These are phyloP conservation scores for Eupeodes luniger DNA, from an alignment of 2,888 invertebrate species.

Conservation along the genomic window DNA sequence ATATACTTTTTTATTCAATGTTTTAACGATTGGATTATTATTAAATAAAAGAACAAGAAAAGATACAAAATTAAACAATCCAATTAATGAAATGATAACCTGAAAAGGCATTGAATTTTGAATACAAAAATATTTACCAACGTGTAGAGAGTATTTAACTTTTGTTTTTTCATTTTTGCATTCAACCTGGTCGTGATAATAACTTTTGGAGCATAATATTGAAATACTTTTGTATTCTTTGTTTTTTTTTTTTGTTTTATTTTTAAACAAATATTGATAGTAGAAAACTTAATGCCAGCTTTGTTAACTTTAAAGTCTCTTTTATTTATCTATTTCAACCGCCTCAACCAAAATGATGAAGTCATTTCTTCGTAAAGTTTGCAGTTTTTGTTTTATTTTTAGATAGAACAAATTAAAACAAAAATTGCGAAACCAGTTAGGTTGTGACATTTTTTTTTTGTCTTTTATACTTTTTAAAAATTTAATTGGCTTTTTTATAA, in stretches of 20 bases:
- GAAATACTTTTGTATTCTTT: neutral
- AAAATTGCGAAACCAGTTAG: conserved; percentile 11
- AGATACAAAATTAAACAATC: conserved; percentile 8
- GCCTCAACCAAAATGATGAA: neutral
- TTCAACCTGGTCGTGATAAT: conserved; percentile 3
- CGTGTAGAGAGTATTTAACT: neutral
- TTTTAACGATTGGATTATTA: too few species aligned
- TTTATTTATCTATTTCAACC: conserved; percentile 9
- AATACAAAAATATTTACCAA: neutral
- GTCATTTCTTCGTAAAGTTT: conserved; percentile 53
- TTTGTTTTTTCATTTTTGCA: conserved; percentile 6
- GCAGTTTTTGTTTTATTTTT: neutral
- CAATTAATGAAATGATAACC: conserved; percentile 25
- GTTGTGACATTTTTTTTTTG: neutral
- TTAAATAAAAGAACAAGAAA: neutral
- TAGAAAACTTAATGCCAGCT: conserved; percentile 1
- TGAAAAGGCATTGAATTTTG: conserved; percentile 8
- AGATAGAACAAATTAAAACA: too few species aligned
- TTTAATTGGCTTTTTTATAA: neutral
- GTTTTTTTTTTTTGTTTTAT: neutral
- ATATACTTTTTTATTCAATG: too few species aligned
- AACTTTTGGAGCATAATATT: neutral
- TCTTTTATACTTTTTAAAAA: neutral
- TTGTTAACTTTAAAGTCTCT: conserved; percentile 26
- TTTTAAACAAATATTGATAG: conserved; percentile 39